Percentiles rank a stretch among this genome's conserved stretches.
These are phyloP conservation scores for Drosophila albomicans DNA, from an alignment of 1,140 invertebrate species.

Conservation along the genomic window DNA sequence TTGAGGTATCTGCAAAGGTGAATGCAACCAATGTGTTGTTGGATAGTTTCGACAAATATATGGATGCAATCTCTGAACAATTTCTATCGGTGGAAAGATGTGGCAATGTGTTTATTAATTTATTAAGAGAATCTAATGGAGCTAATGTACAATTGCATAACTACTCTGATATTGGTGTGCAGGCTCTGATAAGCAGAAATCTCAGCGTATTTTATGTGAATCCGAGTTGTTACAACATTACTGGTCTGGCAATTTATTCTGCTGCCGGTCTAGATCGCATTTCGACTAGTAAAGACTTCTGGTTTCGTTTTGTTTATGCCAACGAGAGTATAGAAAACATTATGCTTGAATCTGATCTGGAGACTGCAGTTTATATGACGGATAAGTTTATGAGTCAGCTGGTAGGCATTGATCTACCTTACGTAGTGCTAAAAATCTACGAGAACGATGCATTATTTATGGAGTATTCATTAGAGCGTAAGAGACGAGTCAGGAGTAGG, in stretches of 20 bases:
- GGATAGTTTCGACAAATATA: conserved; percentile 67
- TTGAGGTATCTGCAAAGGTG: conserved; percentile 57
- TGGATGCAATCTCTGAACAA: conserved; percentile 58
- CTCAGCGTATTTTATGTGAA: conserved; percentile 78
- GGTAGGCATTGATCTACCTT: background rate
- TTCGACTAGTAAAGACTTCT: conserved; percentile 32
- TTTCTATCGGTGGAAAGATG: conserved; percentile 45
- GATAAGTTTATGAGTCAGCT: conserved; percentile 45
- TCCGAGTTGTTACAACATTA: conserved; percentile 59
- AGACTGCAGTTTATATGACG: conserved; percentile 66
- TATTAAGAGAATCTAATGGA: background rate
- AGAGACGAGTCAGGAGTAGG: conserved; percentile 49
- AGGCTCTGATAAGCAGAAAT: conserved; percentile 55
- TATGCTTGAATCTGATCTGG: conserved; percentile 35
- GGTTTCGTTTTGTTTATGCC: conserved; percentile 57
- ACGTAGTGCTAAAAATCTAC: conserved; percentile 74
- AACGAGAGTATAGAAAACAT: conserved; percentile 52
- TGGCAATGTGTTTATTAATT: background rate
- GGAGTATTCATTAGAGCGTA: conserved; percentile 38
- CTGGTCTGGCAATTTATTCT: conserved; percentile 66
- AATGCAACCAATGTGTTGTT: conserved; percentile 73
- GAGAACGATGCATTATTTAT: conserved; percentile 72
- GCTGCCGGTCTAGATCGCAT: background rate
- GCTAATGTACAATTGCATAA: conserved; percentile 28
- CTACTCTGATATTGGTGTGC: conserved; percentile 50